Evolutionary conservation across 2,888 invertebrate species (phyloP).

Genomic region (Stenolophus ochropezus): DNA sequence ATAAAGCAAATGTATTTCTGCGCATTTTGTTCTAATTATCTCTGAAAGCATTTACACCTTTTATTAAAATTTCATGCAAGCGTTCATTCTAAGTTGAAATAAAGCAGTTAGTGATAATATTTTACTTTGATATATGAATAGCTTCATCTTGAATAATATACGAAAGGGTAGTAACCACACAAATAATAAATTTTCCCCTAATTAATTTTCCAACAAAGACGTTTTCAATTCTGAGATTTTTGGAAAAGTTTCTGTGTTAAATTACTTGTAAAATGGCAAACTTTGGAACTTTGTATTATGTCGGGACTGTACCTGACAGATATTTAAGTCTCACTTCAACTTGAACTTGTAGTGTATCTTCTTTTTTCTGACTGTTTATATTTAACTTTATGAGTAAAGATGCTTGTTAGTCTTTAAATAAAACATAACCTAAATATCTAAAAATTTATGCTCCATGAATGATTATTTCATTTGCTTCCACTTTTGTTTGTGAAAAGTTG

Average conservation of each 20-base stretch:
- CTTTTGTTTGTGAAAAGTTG: not conserved
- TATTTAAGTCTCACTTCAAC: slow-evolving; percentile 38
- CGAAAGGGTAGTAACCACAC: slow-evolving; percentile 14
- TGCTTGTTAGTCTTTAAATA: not conserved
- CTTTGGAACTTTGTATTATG: slow-evolving; percentile 18
- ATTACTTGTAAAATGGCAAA: slow-evolving; percentile 24
- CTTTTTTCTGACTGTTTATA: slow-evolving; percentile 20
- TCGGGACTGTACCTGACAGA: slow-evolving; percentile 2
- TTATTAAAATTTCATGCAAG: not conserved
- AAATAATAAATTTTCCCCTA: not conserved
- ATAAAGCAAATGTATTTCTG: no score
- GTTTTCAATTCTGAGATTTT: slow-evolving; percentile 3
- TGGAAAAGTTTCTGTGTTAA: not conserved
- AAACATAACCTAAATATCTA: not conserved
- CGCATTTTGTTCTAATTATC: no score
- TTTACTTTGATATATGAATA: slow-evolving; percentile 22
- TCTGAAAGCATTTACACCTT: no score
- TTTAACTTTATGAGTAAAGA: slow-evolving; percentile 13
- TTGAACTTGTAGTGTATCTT: slow-evolving; percentile 30
- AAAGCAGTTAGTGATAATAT: not conserved
- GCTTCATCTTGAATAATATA: not conserved
- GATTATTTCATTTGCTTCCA: not conserved
- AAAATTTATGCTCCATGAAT: not conserved
- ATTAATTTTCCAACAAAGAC: slow-evolving; percentile 2
- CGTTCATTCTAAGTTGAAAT: not conserved